Percentiles rank a stretch among this genome's conserved stretches.
phyloP scores from a whole-genome alignment of 2,888 invertebrate species.

The Hirtodrosophila cameraria region DNA sequence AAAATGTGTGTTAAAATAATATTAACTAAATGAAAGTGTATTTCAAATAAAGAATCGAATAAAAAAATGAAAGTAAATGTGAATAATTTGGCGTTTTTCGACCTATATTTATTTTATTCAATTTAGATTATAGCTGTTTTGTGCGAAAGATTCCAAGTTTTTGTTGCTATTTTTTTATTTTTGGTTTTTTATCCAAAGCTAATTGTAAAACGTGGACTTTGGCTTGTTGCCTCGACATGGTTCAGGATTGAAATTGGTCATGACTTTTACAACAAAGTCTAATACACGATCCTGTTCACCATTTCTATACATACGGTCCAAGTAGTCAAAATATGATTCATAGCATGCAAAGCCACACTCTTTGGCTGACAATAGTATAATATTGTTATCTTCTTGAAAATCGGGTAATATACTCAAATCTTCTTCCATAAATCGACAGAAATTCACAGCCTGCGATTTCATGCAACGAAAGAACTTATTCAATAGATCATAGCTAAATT shows the following conservation, averaged over 20 bases:
- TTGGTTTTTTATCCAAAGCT: no score
- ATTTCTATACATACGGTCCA: slow-evolving; percentile 35
- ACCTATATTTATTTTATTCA: background rate
- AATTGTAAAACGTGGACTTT: background rate
- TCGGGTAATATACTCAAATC: slow-evolving; percentile 37
- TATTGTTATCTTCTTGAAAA: slow-evolving; percentile 8
- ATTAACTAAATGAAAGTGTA: slow-evolving; percentile 59
- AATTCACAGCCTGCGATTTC: slow-evolving; percentile 28
- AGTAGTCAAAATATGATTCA: slow-evolving; percentile 35
- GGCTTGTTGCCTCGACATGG: slow-evolving; percentile 25
- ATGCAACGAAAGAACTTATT: slow-evolving; percentile 36
- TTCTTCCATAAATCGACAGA: slow-evolving; percentile 32
- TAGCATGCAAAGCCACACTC: slow-evolving; percentile 39
- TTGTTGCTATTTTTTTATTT: background rate
- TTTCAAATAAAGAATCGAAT: slow-evolving; percentile 74
- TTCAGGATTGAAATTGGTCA: slow-evolving; percentile 20
- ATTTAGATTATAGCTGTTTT: slow-evolving; percentile 3
- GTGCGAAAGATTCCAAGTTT: background rate
- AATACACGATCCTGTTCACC: slow-evolving; percentile 37
- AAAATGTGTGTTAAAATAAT: slow-evolving; percentile 71
- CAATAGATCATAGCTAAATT: slow-evolving; percentile 24
- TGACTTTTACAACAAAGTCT: slow-evolving; percentile 35
- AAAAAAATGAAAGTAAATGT: slow-evolving; percentile 59
- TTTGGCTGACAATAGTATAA: slow-evolving; percentile 1
- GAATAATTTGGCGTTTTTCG: background rate